Conservation (phyloP, 2,888 invertebrate genomes). For the Hololepta plana region DNA sequence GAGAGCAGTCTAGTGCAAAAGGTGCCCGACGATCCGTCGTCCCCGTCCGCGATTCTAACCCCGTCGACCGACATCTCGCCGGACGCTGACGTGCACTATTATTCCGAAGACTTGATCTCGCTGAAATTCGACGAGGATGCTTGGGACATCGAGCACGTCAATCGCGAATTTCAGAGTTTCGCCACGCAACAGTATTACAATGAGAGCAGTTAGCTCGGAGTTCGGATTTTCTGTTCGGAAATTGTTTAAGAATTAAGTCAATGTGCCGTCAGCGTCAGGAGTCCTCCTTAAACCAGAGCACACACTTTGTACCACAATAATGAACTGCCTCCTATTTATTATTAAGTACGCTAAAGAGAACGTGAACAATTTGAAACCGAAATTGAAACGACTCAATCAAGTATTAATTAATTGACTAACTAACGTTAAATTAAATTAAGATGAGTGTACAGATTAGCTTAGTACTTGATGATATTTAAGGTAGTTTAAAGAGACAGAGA, state of each 20-base stretch:
- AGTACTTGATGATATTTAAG: too few relatives aligned
- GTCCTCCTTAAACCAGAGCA: too few relatives aligned
- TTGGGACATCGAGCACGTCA: conserved; percentile 25
- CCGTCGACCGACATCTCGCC: conserved; percentile 29
- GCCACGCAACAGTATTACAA: too few relatives aligned
- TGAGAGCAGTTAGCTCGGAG: too few relatives aligned
- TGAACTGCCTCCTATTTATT: conserved; percentile 23
- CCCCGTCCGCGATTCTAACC: conserved; percentile 40
- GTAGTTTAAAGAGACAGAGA: too few relatives aligned
- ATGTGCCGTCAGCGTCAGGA: conserved; percentile 20
- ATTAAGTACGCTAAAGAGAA: too few relatives aligned
- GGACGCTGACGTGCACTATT: conserved; percentile 18
- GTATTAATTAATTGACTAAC: too few relatives aligned
- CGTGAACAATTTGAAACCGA: too few relatives aligned
- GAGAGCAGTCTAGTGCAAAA: conserved; percentile 18
- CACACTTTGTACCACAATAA: conserved; percentile 21
- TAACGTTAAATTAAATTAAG: too few relatives aligned
- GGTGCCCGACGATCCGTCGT: conserved; percentile 17
- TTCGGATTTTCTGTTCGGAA: too few relatives aligned
- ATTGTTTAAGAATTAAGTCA: conserved; percentile 10
- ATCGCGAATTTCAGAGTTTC: conserved; percentile 21
- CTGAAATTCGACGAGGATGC: conserved; percentile 22
- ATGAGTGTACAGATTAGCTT: too few relatives aligned
- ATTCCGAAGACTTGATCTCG: conserved; percentile 21
- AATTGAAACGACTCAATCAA: too few relatives aligned